A percentile compares a stretch with the other conserved stretches of the same genome.
Conservation (phyloP, 1,140 invertebrate species). For the Palaemon carinicauda region DNA sequence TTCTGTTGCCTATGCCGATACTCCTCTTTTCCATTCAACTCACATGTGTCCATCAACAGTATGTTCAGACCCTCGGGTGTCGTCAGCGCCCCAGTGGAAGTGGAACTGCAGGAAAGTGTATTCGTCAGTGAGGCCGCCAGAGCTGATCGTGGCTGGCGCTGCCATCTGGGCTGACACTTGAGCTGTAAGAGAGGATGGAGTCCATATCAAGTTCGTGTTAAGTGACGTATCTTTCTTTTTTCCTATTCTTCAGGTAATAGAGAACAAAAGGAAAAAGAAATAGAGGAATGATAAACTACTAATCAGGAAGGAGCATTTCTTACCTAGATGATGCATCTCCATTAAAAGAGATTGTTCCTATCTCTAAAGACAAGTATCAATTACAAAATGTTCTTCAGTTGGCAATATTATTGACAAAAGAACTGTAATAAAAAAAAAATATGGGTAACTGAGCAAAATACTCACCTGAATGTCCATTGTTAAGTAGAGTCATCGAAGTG, state of each 20-base stretch:
- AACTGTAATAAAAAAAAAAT: too few relatives aligned
- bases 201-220: too few relatives aligned
- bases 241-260: neutral
- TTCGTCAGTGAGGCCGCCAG: constrained; percentile 63
- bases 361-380: too few relatives aligned
- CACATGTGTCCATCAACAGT: constrained; percentile 69
- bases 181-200: neutral
- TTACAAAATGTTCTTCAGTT: too few relatives aligned
- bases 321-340: too few relatives aligned
- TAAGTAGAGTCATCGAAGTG: constrained; percentile 60
- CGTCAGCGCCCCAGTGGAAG: constrained; percentile 75
- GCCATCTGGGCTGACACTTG: too few relatives aligned
- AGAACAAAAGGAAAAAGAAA: too few relatives aligned
- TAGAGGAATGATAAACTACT: too few relatives aligned
- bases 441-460: neutral
- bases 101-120: constrained; percentile 77
- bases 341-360: too few relatives aligned
- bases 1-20: neutral
- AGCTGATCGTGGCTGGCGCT: neutral
- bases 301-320: too few relatives aligned
- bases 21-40: neutral
- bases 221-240: too few relatives aligned
- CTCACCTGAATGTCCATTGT: constrained; percentile 65
- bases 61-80: constrained; percentile 74
- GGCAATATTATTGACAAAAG: too few relatives aligned